Evolutionary conservation across 92 coral and sea anemone genomes (phyloP), one percentile per base, ranked within the genome.

Genomic region (Chrysogorgia sp.): DNA sequence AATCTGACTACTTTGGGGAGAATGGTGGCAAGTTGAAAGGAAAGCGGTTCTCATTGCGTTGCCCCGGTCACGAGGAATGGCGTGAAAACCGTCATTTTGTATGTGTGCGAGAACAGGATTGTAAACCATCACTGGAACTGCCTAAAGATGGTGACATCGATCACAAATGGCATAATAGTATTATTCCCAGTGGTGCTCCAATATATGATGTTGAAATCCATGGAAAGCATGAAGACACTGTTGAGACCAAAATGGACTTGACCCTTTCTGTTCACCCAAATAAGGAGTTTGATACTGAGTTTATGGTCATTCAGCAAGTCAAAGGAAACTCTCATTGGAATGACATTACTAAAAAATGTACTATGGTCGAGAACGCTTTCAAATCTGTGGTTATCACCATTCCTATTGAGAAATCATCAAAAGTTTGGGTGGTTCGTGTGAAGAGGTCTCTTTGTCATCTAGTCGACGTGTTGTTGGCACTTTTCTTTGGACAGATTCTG

Each of bases 361-460:
- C 10, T 3, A 68, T 21, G n/a, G 52, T 1, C 0, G n/a, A 68
- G 48, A 20, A 12, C 17, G 1, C 25, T 10, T 32, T 9, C 7
- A 20, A 47, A n/a, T 47, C 53, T 7, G n/a, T 15, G 10, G 53
- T 47, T 3, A 4, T 68, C 6, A 10, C 25, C 23, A 68, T 68
- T 23, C 75, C 75, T 1, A 55, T 68, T 10, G 32, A 40, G 31
- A 68, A 68, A 26, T 68, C 75, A 3, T 68, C 75, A 23, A 41
- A 13, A 20, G 20, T 68, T n/a, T 68, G 75, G 75, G 75, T 68
- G 12, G 32, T 68, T 20, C 75, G 75, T 34, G 48, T 68, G 35
- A 68, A 47, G 34, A 2, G 23, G 3, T 22, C 35, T 0, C 37
- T 68, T 24, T 1, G 35, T 20, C 41, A 34, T 24, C 33, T 67